These are phyloP conservation scores for Cerceris ruficornis DNA, from an alignment of 2,888 invertebrate species.

Conservation along the genomic window DNA sequence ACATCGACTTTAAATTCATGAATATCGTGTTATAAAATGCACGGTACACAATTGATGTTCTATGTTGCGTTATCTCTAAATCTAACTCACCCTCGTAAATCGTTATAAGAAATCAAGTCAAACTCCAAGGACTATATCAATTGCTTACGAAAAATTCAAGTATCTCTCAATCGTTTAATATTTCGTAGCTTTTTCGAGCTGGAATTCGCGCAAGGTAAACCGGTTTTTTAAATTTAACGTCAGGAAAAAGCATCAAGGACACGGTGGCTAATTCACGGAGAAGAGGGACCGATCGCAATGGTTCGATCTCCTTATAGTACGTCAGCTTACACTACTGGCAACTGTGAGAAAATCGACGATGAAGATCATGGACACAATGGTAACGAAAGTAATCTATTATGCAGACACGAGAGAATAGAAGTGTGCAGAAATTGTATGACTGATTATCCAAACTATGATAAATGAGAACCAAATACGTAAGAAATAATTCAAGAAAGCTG, in stretches of 20 bases:
- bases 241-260: slow-evolving; percentile 31
- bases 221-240: slow-evolving; percentile 21
- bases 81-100: no score
- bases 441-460: no score
- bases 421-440: no score
- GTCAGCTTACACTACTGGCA: slow-evolving; percentile 22
- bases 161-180: not conserved
- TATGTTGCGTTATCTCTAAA: no score
- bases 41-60: no score
- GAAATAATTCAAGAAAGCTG: no score
- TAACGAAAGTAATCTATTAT: no score
- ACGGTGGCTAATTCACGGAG: slow-evolving; percentile 9
- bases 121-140: not conserved
- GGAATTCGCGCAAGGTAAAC: slow-evolving; percentile 16
- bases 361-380: not conserved
- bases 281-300: not conserved
- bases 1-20: no score
- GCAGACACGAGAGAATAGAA: no score
- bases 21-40: no score
- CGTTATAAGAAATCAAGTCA: no score
- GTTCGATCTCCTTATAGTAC: slow-evolving; percentile 17
- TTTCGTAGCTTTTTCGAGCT: not conserved
- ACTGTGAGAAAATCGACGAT: not conserved
- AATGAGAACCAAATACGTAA: no score
- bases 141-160: not conserved